phyloP scores from a whole-genome alignment of 1,140 invertebrate species.

The Phymastichus coffea region DNA sequence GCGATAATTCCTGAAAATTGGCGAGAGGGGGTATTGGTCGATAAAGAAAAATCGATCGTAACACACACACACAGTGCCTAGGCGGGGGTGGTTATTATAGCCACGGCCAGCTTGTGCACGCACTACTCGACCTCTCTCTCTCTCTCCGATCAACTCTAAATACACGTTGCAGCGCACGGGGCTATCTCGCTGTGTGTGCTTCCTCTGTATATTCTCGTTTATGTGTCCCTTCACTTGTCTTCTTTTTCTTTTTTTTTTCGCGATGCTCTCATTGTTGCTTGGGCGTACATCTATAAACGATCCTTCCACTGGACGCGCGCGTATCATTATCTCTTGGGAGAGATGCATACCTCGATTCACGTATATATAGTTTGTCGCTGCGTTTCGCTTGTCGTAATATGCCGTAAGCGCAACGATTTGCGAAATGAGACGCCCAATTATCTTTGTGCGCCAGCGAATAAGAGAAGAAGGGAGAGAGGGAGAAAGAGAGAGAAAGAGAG shows the following conservation, averaged over 20 bases:
- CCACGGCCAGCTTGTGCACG: background rate
- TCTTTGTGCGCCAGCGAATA: slow-evolving; percentile 6
- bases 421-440: too few relatives aligned
- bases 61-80: too few relatives aligned
- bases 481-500: too few relatives aligned
- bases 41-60: slow-evolving; percentile 41
- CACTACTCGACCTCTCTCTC: slow-evolving; percentile 27
- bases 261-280: slow-evolving; percentile 11
- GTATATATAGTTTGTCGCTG: too few relatives aligned
- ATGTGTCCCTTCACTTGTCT: background rate
- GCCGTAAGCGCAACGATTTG: too few relatives aligned
- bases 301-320: background rate
- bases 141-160: slow-evolving; percentile 49
- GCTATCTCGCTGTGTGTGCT: slow-evolving; percentile 26
- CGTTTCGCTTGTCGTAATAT: too few relatives aligned
- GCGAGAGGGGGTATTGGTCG: slow-evolving; percentile 43
- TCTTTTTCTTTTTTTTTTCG: background rate
- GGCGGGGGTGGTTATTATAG: slow-evolving; percentile 5
- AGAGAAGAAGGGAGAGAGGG: background rate
- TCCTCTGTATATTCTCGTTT: slow-evolving; percentile 1
- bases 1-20: slow-evolving; percentile 53
- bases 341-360: too few relatives aligned
- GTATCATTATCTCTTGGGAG: slow-evolving; percentile 21
- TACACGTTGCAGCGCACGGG: slow-evolving; percentile 48
- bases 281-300: slow-evolving; percentile 16